Percentiles rank a stretch among this genome's conserved stretches.
Evolutionary conservation across 2,797 vertebrate genomes (phyloP).

Genomic region (Austrolebias charrua): DNA sequence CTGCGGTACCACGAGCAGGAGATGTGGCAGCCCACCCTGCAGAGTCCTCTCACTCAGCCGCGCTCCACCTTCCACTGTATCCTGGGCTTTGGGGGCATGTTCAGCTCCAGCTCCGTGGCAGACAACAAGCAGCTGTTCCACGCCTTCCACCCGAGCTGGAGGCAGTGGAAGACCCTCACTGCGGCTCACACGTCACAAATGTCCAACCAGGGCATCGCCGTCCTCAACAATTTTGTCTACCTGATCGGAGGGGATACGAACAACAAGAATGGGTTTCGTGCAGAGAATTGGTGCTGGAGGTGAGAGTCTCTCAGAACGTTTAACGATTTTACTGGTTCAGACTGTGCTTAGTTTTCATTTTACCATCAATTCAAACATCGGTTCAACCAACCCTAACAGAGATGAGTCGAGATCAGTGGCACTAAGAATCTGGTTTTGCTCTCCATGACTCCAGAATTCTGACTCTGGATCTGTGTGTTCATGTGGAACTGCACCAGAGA

Average conservation of each 20-base stretch:
- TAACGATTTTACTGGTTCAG: neutral
- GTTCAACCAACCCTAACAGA: too few species aligned
- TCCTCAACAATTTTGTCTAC: constrained; percentile 96
- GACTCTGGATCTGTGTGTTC: too few species aligned
- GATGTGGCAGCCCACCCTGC: constrained; percentile 90
- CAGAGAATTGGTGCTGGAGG: constrained; percentile 96
- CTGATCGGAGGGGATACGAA: constrained; percentile 97
- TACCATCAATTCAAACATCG: too few species aligned
- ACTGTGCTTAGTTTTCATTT: too few species aligned
- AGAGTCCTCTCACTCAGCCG: constrained; percentile 88
- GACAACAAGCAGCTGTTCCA: constrained; percentile 87
- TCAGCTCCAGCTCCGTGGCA: constrained; percentile 81
- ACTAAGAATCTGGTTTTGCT: too few species aligned
- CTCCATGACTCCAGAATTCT: too few species aligned
- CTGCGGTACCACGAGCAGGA: constrained; percentile 92
- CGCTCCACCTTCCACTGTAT: constrained; percentile 89
- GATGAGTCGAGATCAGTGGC: too few species aligned
- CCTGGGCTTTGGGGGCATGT: constrained; percentile 95
- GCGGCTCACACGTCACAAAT: constrained; percentile 86
- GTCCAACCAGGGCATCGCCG: constrained; percentile 97
- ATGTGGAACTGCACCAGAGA: too few species aligned
- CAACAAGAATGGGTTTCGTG: constrained; percentile 88
- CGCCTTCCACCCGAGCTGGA: constrained; percentile 87
- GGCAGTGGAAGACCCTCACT: constrained; percentile 88
- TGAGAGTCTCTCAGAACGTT: constrained; percentile 64